Percentiles rank a stretch among this genome's conserved stretches.
These are phyloP conservation scores for Acleris literana DNA, from an alignment of 2,888 invertebrate species.

Conservation along the genomic window DNA sequence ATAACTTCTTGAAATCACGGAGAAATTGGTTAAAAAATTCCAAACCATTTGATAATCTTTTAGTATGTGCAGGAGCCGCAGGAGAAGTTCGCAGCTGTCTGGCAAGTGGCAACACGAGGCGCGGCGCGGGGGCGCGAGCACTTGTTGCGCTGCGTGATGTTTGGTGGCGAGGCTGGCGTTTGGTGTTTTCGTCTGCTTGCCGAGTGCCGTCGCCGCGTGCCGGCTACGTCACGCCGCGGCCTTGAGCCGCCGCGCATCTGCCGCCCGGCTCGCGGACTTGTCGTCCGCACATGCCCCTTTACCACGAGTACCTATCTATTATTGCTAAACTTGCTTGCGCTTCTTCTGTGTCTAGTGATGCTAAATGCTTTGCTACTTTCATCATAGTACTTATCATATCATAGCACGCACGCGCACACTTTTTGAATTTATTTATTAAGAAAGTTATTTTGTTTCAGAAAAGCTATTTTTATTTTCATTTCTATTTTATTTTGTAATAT, in stretches of 20 bases:
- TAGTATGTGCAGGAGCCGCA: background rate
- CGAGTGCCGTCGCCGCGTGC: conserved; percentile 17
- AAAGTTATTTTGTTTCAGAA: no score
- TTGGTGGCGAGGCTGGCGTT: conserved; percentile 74
- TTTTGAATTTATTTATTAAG: no score
- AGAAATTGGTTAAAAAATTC: no score
- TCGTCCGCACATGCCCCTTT: background rate
- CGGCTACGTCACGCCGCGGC: conserved; percentile 67
- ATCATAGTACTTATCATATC: no score
- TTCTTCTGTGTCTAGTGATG: no score
- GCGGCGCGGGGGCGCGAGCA: conserved; percentile 57
- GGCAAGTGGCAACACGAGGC: conserved; percentile 48
- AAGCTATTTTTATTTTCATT: no score
- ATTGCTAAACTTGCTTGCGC: background rate
- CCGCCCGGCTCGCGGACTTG: conserved; percentile 20
- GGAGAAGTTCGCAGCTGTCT: no score
- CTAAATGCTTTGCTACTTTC: no score
- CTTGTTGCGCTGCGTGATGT: conserved; percentile 79
- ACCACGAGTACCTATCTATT: background rate
- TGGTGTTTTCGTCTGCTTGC: conserved; percentile 52
- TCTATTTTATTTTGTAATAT: no score
- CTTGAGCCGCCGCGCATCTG: conserved; percentile 51
- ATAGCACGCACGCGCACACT: no score
- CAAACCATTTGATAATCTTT: background rate
- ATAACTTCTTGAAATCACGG: no score